Conservation (phyloP, 2,797 vertebrate species). For the Parambassis ranga region DNA sequence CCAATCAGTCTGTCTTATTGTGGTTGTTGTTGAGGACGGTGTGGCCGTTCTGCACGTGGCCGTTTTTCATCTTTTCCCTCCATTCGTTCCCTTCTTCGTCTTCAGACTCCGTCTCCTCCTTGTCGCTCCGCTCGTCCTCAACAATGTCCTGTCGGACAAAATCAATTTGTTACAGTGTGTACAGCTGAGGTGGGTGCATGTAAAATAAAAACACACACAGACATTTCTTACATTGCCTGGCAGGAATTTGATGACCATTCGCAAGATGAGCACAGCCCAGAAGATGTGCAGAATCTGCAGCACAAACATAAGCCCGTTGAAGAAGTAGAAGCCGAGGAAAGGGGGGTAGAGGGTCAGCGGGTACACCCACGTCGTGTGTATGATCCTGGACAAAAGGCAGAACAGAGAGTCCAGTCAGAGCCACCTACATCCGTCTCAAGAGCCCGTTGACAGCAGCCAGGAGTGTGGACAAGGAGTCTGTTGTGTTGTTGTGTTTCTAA, state of each 20-base stretch:
- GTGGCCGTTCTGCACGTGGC: slow-evolving; percentile 87
- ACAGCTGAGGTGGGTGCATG: neutral
- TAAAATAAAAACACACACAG: neutral
- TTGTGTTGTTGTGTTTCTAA: slow-evolving; percentile 34
- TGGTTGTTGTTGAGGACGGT: slow-evolving; percentile 87
- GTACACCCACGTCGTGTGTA: slow-evolving; percentile 88
- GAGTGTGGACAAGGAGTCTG: slow-evolving; percentile 33
- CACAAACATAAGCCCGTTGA: slow-evolving; percentile 89
- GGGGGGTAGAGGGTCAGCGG: slow-evolving; percentile 85
- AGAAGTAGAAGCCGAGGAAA: slow-evolving; percentile 96
- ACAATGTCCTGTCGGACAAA: slow-evolving; percentile 77
- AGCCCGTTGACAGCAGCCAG: slow-evolving; percentile 44
- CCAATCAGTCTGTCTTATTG: slow-evolving; percentile 84
- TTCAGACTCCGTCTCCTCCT: slow-evolving; percentile 85
- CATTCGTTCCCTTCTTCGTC: slow-evolving; percentile 52
- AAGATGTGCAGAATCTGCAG: slow-evolving; percentile 92
- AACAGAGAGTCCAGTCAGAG: slow-evolving; percentile 69
- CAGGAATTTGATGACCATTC: slow-evolving; percentile 95
- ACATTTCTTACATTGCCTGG: slow-evolving; percentile 84
- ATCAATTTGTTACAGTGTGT: neutral
- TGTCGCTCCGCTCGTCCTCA: slow-evolving; percentile 92
- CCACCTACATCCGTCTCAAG: slow-evolving; percentile 56
- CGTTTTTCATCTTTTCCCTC: slow-evolving; percentile 76
- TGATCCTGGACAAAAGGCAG: slow-evolving; percentile 82
- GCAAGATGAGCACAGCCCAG: slow-evolving; percentile 92